These are phyloP conservation scores for Eretmocerus hayati DNA, from an alignment of 2,888 invertebrate species.

Conservation along the genomic window DNA sequence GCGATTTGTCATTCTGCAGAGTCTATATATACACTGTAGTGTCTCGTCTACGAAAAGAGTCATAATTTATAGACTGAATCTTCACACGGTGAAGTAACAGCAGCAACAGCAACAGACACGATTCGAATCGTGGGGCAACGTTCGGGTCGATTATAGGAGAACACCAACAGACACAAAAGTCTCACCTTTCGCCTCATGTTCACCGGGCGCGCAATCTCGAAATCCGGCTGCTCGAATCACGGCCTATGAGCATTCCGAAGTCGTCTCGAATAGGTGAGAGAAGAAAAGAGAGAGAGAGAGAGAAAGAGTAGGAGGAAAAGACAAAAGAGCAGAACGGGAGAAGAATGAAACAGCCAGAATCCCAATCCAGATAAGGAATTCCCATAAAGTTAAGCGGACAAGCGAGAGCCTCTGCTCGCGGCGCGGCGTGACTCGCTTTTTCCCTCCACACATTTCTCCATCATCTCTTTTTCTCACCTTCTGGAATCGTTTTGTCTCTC, in stretches of 20 bases:
- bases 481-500: conserved; percentile 4
- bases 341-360: conserved; percentile 9
- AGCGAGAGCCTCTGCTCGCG: conserved; percentile 4
- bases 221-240: conserved; percentile 2
- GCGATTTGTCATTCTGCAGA: background rate
- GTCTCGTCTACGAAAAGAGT: conserved; percentile 2
- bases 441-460: too few relatives aligned
- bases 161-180: too few relatives aligned
- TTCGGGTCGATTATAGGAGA: too few relatives aligned
- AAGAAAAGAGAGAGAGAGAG: background rate
- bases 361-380: conserved; percentile 25
- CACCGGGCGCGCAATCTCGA: background rate
- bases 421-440: conserved; percentile 13
- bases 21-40: background rate
- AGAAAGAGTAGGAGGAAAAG: background rate
- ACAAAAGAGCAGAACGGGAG: conserved; percentile 5
- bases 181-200: background rate
- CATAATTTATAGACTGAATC: conserved; percentile 15
- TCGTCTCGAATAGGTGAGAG: conserved; percentile 7
- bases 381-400: conserved; percentile 23
- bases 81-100: background rate
- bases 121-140: too few relatives aligned
- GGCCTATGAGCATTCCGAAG: conserved; percentile 9
- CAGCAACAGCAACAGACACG: too few relatives aligned
- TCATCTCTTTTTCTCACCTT: conserved; percentile 5